Conservation (phyloP, 2,797 vertebrate genomes). For the Sphaeramia orbicularis region DNA sequence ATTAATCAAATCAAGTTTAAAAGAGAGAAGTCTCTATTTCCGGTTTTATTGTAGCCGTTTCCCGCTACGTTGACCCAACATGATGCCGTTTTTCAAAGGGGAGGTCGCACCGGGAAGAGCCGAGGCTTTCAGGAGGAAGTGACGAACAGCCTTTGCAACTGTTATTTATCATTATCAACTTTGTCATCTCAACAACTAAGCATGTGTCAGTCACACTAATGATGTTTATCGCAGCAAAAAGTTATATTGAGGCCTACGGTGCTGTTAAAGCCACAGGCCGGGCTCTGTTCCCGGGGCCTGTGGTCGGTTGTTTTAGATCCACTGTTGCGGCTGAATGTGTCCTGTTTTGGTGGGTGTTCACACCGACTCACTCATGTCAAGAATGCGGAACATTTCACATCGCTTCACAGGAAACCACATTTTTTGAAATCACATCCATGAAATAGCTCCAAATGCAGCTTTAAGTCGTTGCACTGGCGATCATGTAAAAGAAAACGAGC, state of each 20-base stretch:
- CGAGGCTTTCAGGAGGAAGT: slow-evolving; percentile 86
- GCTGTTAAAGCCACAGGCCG: accelerated
- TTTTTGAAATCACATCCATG: slow-evolving; percentile 6
- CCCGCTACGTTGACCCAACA: neutral
- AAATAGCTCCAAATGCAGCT: neutral
- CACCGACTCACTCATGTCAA: slow-evolving; percentile 55
- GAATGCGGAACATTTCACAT: slow-evolving; percentile 84
- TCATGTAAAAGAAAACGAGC: neutral
- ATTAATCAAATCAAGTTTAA: too few relatives aligned
- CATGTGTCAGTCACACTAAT: neutral
- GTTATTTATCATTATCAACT: slow-evolving; percentile 76
- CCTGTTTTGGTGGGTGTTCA: slow-evolving; percentile 55
- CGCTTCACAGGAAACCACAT: slow-evolving; percentile 70
- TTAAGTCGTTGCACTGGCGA: neutral
- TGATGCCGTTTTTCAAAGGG: slow-evolving; percentile 33
- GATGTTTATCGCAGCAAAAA: slow-evolving; percentile 1
- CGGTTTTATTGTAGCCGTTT: neutral
- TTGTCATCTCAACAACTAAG: slow-evolving; percentile 42
- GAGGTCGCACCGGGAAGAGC: slow-evolving; percentile 85
- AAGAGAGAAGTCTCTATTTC: slow-evolving; percentile 39
- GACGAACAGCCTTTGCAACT: slow-evolving; percentile 83
- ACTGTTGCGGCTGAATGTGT: neutral
- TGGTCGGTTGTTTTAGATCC: neutral
- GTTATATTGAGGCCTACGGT: neutral
- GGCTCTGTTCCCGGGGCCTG: too few relatives aligned